These are phyloP conservation scores for Heliconius eleuchia DNA, from an alignment of 1,140 invertebrate species.

Conservation along the genomic window DNA sequence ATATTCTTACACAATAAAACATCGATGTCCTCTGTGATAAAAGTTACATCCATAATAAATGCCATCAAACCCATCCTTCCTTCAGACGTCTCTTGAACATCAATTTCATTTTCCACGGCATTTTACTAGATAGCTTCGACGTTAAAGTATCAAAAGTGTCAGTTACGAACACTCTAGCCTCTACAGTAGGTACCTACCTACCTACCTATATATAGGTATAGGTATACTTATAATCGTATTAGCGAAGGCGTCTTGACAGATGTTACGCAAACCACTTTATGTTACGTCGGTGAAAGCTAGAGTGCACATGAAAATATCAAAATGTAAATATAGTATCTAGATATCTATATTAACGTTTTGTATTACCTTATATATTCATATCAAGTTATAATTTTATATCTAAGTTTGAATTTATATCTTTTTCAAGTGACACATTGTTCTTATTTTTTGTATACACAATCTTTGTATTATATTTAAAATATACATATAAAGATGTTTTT, in stretches of 20 bases:
- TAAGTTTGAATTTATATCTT: too few species aligned
- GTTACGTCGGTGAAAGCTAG: conserved; percentile 49
- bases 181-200: not conserved
- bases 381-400: too few species aligned
- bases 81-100: conserved; percentile 21
- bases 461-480: too few species aligned
- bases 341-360: not conserved
- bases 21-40: not conserved
- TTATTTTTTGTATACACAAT: too few species aligned
- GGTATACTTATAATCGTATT: conserved; percentile 67
- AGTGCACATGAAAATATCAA: conserved; percentile 17
- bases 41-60: not conserved
- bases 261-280: conserved; percentile 48
- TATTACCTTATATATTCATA: not conserved
- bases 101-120: conserved; percentile 47
- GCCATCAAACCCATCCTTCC: conserved; percentile 4
- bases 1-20: not conserved
- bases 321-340: not conserved
- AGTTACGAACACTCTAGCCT: conserved; percentile 30
- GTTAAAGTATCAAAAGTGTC: conserved; percentile 45
- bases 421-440: too few species aligned
- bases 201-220: conserved; percentile 9
- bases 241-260: conserved; percentile 45
- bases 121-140: conserved; percentile 45
- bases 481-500: too few species aligned